Percentiles rank a stretch among this genome's conserved stretches.
Conservation (phyloP, 2,888 invertebrate genomes). For the Matsumyia berberina region DNA sequence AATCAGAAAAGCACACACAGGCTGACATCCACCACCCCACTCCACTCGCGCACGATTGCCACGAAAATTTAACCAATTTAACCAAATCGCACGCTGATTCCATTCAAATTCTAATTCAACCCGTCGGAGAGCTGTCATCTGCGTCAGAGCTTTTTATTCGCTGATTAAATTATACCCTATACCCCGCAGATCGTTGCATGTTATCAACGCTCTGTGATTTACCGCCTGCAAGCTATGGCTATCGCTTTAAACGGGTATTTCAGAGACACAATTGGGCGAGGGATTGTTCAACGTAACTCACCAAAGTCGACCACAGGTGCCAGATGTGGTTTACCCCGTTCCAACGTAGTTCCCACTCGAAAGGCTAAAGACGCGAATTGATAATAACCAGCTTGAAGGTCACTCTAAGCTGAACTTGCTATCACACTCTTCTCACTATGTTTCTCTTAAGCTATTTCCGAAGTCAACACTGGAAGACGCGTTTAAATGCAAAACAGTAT, state of each 20-base stretch:
- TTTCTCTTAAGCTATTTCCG: not conserved
- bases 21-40: not conserved
- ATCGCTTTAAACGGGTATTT: constrained; percentile 36
- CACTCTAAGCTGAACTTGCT: not conserved
- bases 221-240: not conserved
- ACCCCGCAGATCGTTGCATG: constrained; percentile 1
- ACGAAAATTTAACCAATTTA: constrained; percentile 30
- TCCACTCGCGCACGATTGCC: not conserved
- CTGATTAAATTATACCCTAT: constrained; percentile 7
- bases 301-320: not conserved
- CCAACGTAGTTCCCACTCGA: not conserved
- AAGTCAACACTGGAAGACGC: not conserved
- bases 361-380: not conserved
- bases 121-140: constrained; percentile 25
- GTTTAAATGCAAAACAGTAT: constrained; percentile 22
- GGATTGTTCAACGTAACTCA: constrained; percentile 11
- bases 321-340: constrained; percentile 2
- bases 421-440: constrained; percentile 1
- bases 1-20: not conserved
- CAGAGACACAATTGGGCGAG: constrained; percentile 5
- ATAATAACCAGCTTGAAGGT: constrained; percentile 24
- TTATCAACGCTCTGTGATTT: not conserved
- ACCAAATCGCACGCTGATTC: constrained; percentile 20
- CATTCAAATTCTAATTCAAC: constrained; percentile 44
- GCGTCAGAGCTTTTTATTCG: constrained; percentile 44